phyloP scores from a whole-genome alignment of 2,888 invertebrate species.

The Eupithecia dodoneata region DNA sequence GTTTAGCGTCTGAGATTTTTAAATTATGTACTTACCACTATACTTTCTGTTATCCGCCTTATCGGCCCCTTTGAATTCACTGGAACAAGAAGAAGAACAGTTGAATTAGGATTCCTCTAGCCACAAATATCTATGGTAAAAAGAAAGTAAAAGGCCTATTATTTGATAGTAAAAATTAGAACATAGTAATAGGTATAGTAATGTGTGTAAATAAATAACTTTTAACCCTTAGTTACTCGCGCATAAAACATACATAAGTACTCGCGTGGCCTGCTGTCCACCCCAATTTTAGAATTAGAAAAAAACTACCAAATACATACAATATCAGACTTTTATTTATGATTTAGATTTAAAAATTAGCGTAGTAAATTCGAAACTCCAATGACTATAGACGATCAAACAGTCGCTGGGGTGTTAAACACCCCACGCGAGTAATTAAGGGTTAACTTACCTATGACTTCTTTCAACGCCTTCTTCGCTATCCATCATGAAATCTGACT shows the following conservation, averaged over 20 bases:
- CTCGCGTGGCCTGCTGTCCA: too few species aligned
- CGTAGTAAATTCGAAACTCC: too few species aligned
- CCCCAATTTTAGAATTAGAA: too few species aligned
- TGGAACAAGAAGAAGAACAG: slow-evolving; percentile 46
- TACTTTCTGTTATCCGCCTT: slow-evolving; percentile 71
- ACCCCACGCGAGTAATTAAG: too few species aligned
- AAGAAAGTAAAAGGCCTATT: background rate
- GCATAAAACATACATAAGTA: too few species aligned
- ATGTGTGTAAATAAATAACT: background rate
- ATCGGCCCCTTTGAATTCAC: slow-evolving; percentile 68
- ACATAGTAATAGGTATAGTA: background rate
- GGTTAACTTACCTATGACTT: slow-evolving; percentile 60
- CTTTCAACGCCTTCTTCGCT: slow-evolving; percentile 62
- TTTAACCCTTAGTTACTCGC: too few species aligned
- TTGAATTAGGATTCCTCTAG: background rate
- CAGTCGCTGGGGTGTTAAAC: too few species aligned
- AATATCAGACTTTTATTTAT: too few species aligned
- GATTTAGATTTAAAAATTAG: too few species aligned
- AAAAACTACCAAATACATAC: too few species aligned
- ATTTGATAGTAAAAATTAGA: background rate
- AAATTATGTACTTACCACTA: slow-evolving; percentile 60
- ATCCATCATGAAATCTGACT: slow-evolving; percentile 77
- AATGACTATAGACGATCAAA: too few species aligned
- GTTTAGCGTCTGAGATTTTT: background rate
- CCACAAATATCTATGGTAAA: background rate